Evolutionary conservation across 2,888 invertebrate species (phyloP).

Genomic region (Myopa tessellatipennis): DNA sequence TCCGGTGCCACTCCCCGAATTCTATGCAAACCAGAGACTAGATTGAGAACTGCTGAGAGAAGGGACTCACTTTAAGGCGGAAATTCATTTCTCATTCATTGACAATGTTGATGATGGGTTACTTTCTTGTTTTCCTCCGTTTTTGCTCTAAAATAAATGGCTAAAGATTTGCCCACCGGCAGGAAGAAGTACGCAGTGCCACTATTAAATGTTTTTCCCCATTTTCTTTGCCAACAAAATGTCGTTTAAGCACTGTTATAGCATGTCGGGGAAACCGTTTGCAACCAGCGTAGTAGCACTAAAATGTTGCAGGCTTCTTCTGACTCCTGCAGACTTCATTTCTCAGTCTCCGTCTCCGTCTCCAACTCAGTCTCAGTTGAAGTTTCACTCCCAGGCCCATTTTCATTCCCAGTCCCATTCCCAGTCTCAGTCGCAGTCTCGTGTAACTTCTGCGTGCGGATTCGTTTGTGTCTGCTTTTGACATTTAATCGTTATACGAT

Average conservation of each 20-base stretch:
- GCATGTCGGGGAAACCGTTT: not conserved
- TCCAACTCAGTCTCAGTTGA: too few relatives aligned
- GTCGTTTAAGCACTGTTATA: not conserved
- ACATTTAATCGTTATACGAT: constrained; percentile 38
- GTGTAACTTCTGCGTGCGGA: not conserved
- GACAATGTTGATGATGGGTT: too few relatives aligned
- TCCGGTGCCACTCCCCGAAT: too few relatives aligned
- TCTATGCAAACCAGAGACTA: too few relatives aligned
- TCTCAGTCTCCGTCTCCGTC: too few relatives aligned
- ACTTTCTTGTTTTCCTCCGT: not conserved
- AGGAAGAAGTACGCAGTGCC: not conserved
- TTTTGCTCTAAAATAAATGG: not conserved
- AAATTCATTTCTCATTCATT: too few relatives aligned
- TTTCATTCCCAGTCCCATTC: not conserved
- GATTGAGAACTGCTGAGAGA: too few relatives aligned
- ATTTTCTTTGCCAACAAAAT: not conserved
- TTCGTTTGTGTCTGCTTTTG: constrained; percentile 35
- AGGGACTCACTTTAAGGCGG: too few relatives aligned
- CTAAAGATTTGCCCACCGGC: not conserved
- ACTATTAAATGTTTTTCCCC: not conserved
- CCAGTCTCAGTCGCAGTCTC: too few relatives aligned
- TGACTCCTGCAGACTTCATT: not conserved
- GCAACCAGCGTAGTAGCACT: constrained; percentile 38
- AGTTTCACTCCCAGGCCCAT: too few relatives aligned
- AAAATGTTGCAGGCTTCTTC: constrained; percentile 39